Evolutionary conservation across 2,888 invertebrate genomes (phyloP).

Genomic region (Argynnis bischoffii): DNA sequence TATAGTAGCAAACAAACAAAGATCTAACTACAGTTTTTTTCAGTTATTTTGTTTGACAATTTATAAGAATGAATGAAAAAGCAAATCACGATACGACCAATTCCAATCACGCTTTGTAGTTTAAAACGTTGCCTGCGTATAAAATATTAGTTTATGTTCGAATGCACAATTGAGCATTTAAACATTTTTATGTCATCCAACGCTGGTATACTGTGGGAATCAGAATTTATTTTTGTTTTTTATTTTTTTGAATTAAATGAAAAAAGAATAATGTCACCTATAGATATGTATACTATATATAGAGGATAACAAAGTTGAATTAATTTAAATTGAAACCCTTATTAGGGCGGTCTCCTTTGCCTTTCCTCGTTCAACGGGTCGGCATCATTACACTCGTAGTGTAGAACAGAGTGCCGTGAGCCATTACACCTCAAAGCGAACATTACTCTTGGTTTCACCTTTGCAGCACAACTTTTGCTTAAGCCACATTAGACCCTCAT

Average conservation of each 20-base stretch:
- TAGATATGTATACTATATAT: background rate
- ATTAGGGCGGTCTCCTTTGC: slow-evolving; percentile 6
- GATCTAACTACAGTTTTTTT: slow-evolving; percentile 8
- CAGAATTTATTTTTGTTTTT: background rate
- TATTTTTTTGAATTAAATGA: background rate
- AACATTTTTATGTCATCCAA: background rate
- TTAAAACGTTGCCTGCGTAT: slow-evolving; percentile 14
- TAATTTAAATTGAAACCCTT: slow-evolving; percentile 10
- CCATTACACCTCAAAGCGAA: slow-evolving; percentile 43
- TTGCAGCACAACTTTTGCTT: slow-evolving; percentile 37
- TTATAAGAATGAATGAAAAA: slow-evolving; percentile 15
- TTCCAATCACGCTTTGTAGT: slow-evolving; percentile 13
- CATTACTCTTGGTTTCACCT: slow-evolving; percentile 44
- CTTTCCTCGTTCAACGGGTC: background rate
- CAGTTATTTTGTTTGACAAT: slow-evolving; percentile 9
- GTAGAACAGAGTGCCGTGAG: slow-evolving; percentile 44
- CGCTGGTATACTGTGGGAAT: too few relatives aligned
- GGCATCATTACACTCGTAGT: slow-evolving; percentile 9
- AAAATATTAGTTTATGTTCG: slow-evolving; percentile 14
- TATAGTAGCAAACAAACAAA: slow-evolving; percentile 4
- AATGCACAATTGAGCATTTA: slow-evolving; percentile 6
- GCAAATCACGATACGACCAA: slow-evolving; percentile 7
- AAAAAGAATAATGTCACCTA: too few relatives aligned
- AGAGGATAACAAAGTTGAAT: background rate
- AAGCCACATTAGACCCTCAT: slow-evolving; percentile 37